Evolutionary conservation across 2,888 invertebrate species (phyloP).

Genomic region (Furcula furcula): DNA sequence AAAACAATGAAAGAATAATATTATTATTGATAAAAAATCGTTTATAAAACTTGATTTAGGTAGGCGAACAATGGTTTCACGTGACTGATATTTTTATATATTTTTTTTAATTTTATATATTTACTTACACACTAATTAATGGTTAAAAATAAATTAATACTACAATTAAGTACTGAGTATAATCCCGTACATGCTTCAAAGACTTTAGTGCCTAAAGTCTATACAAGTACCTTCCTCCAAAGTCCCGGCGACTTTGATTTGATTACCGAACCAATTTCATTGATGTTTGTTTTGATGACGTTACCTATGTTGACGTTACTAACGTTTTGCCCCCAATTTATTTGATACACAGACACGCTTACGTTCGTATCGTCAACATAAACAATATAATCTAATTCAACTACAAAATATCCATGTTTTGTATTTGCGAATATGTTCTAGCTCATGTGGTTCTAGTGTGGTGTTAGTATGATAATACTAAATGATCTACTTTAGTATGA

Average conservation of each 20-base stretch:
- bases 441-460: slow-evolving; percentile 26
- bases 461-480: slow-evolving; percentile 43
- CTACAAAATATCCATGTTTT: slow-evolving; percentile 9
- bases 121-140: slow-evolving; percentile 64
- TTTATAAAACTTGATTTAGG: slow-evolving; percentile 21
- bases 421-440: slow-evolving; percentile 8
- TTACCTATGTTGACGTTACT: slow-evolving; percentile 37
- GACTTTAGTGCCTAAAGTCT: slow-evolving; percentile 78
- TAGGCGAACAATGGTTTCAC: slow-evolving; percentile 28
- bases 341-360: slow-evolving; percentile 26
- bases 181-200: slow-evolving; percentile 69
- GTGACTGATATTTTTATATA: slow-evolving; percentile 38
- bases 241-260: slow-evolving; percentile 39
- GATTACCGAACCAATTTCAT: slow-evolving; percentile 22
- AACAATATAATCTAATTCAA: slow-evolving; percentile 21
- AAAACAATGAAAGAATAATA: slow-evolving; percentile 30
- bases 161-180: slow-evolving; percentile 58
- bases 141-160: slow-evolving; percentile 66
- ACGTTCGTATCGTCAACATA: slow-evolving; percentile 37
- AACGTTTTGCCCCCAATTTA: slow-evolving; percentile 36
- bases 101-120: slow-evolving; percentile 37
- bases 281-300: slow-evolving; percentile 23
- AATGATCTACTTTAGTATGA: slow-evolving; percentile 65
- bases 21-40: slow-evolving; percentile 24
- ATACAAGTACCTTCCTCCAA: slow-evolving; percentile 68